Evolutionary conservation across 2,888 invertebrate species (phyloP), one percentile per base, ranked within the genome.

Genomic region (Syritta pipiens): DNA sequence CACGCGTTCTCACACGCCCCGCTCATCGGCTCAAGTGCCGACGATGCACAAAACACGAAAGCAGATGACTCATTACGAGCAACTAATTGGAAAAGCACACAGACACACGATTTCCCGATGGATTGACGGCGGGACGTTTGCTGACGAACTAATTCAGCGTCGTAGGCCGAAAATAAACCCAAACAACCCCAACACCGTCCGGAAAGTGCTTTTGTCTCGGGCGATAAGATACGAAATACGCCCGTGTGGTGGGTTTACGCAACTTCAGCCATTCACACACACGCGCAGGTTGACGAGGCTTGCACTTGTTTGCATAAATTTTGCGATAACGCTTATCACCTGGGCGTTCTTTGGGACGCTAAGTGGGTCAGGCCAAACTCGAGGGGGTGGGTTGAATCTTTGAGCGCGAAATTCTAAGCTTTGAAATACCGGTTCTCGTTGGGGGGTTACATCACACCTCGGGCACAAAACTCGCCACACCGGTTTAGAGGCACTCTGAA

Each of bases 321-420:
- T 51, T 46, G 57, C 62, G 69, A 76, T 76, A 76, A 63, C 28
- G 7, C 63, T 63, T 76, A 76, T 76, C 76, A 69, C 51, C 59
- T 53, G 30, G n/a, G n/a, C n/a, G n/a, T n/a, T n/a, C n/a, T n/a
- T n/a, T n/a, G n/a, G n/a, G n/a, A n/a, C n/a, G n/a, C n/a, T n/a
- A n/a, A n/a, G n/a, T n/a, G n/a, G n/a, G n/a, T n/a, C n/a, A n/a
- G n/a, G n/a, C n/a, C n/a, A n/a, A 14, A 35, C 1, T 17, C 14
- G 17, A 17, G 19, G n/a, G n/a, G n/a, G n/a, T n/a, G n/a, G n/a
- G n/a, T n/a, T n/a, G n/a, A n/a, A n/a, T n/a, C n/a, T n/a, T n/a
- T n/a, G n/a, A n/a, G n/a, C n/a, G n/a, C n/a, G n/a, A n/a, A n/a
- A n/a, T n/a, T n/a, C 17, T 9, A 9, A 37, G 9, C 37, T 17